Evolutionary conservation across 2,797 vertebrate species (phyloP), one percentile per base, ranked within the genome.

Genomic region (Sciurus carolinensis): DNA sequence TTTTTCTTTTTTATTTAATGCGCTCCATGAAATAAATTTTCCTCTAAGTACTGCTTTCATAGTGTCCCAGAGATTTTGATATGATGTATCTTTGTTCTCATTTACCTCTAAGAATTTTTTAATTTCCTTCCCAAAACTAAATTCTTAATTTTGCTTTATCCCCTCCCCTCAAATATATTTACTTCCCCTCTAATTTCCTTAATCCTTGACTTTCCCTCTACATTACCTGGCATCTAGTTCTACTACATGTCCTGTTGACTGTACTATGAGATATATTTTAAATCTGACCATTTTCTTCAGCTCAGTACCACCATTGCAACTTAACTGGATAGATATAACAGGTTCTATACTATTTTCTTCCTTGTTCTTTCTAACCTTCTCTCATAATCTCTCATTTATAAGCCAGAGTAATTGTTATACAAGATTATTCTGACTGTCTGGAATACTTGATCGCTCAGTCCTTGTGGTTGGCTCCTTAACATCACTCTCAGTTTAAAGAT

Each of bases 71-170:
- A 39, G 39, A 39, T 39, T 39, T 39, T 39, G 39, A 39, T 39
- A 5, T 39, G 39, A 39, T 39, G 39, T 39, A 39, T 39, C 39
- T 39, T 39, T 39, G 39, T 39, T 39, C 39, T 39, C 39, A 39
- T 39, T 5, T 39, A 39, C 4, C 39, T 39, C 39, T 39, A 39
- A 39, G 39, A 39, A 39, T 39, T 39, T 39, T 39, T 39, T 39
- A 39, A 39, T 39, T 39, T 39, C 39, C 39, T 39, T 39, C 39
- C 39, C 33, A 73, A 90, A 82, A 86, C 22, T 28, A 24, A 75
- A 90, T 81, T 72, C n/a, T 77, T 50, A 67, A 81, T 75, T 92
- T 81, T 79, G 47, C 87, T 57, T 75, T 69, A 42, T 7, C 66
- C 4, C 10, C 69, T 7, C 15, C 12, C 10, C 50, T 47, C 15